phyloP scores from a whole-genome alignment of 2,888 invertebrate genomes.

The Anoncus sp. region DNA sequence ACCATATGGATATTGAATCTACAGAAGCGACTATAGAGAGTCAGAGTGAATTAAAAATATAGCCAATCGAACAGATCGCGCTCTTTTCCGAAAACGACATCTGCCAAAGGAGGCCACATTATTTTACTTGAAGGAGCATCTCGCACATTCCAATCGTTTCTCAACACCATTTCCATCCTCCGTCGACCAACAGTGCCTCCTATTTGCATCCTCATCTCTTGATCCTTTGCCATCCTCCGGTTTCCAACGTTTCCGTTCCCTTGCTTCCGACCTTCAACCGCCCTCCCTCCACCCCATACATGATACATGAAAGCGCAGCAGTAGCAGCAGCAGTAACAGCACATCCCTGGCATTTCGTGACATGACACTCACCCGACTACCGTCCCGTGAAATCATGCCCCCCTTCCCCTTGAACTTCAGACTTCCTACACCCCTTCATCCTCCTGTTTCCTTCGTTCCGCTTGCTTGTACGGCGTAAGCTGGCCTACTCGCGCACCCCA shows the following conservation, averaged over 20 bases:
- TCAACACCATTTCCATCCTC: background rate
- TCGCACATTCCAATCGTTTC: slow-evolving; percentile 26
- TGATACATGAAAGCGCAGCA: slow-evolving; percentile 74
- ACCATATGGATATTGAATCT: too few species aligned
- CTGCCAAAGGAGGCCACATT: slow-evolving; percentile 71
- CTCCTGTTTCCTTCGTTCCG: slow-evolving; percentile 42
- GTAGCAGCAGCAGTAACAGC: slow-evolving; percentile 47
- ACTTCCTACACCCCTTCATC: slow-evolving; percentile 53
- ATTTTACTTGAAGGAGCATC: slow-evolving; percentile 67
- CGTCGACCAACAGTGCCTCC: background rate
- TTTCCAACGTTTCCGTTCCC: slow-evolving; percentile 66
- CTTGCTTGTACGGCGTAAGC: slow-evolving; percentile 43
- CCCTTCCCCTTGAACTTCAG: slow-evolving; percentile 76
- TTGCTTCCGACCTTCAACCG: too few species aligned
- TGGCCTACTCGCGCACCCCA: slow-evolving; percentile 37
- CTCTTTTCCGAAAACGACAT: slow-evolving; percentile 71
- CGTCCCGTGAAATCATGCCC: slow-evolving; percentile 81
- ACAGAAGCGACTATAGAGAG: too few species aligned
- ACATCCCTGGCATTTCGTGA: slow-evolving; percentile 73
- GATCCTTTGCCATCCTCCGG: slow-evolving; percentile 28
- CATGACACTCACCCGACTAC: slow-evolving; percentile 79
- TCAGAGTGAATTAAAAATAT: too few species aligned
- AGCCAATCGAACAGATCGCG: too few species aligned
- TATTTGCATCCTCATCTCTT: slow-evolving; percentile 24
- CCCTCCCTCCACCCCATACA: slow-evolving; percentile 71